phyloP scores from a whole-genome alignment of 2,113 vertebrate genomes.

The Petromus typicus region DNA sequence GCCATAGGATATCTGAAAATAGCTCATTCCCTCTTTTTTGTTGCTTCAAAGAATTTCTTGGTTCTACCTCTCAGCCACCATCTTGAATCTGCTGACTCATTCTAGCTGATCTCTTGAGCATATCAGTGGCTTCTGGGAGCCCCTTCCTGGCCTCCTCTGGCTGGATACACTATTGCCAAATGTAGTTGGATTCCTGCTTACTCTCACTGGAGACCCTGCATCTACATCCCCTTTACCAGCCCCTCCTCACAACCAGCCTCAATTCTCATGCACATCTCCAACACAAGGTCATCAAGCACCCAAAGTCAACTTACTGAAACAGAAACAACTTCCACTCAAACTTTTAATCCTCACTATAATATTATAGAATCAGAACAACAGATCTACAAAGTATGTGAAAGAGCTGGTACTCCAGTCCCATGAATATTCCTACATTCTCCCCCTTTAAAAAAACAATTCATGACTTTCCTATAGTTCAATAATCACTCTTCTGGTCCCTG shows the following conservation, averaged over 20 bases:
- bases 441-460: not conserved
- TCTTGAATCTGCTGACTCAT: not conserved
- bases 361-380: not conserved
- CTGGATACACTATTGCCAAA: not conserved
- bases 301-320: not conserved
- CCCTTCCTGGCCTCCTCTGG: no score
- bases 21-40: not conserved
- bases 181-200: not conserved
- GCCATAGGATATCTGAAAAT: not conserved
- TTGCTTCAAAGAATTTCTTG: not conserved
- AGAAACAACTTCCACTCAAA: not conserved
- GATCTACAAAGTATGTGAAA: not conserved
- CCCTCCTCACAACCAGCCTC: not conserved
- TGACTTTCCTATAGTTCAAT: not conserved
- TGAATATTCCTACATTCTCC: not conserved
- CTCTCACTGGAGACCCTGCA: not conserved
- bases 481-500: not conserved
- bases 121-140: not conserved
- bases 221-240: not conserved
- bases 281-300: not conserved
- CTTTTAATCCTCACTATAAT: slow-evolving; percentile 14
- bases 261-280: not conserved
- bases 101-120: not conserved
- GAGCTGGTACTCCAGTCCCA: not conserved
- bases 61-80: not conserved